Percentiles rank a stretch among this genome's conserved stretches.
Conservation (phyloP, 2,888 invertebrate species). For the Zele albiditarsus region DNA sequence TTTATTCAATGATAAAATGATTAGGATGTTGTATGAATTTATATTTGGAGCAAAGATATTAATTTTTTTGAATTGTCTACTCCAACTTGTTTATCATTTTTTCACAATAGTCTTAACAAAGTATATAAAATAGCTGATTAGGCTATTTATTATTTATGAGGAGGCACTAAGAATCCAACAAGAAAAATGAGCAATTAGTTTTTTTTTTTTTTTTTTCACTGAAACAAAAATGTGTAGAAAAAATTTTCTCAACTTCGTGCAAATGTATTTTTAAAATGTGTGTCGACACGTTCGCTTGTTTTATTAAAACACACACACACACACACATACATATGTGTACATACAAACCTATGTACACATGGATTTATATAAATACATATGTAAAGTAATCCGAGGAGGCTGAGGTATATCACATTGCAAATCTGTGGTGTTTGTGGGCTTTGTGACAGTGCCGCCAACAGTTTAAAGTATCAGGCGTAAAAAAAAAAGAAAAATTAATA, state of each 20-base stretch:
- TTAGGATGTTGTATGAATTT: too few relatives aligned
- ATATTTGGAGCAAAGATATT: too few relatives aligned
- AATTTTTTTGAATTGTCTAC: too few relatives aligned
- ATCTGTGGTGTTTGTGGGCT: conserved; percentile 52
- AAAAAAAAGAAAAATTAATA: conserved; percentile 29
- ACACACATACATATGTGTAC: background rate
- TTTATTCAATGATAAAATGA: too few relatives aligned
- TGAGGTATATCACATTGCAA: conserved; percentile 61
- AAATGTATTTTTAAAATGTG: conserved; percentile 65
- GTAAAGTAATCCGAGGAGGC: conserved; percentile 65
- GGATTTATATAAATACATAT: conserved; percentile 60
- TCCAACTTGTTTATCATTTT: too few relatives aligned
- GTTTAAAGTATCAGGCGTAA: background rate
- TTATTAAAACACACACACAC: background rate
- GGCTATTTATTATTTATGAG: too few relatives aligned
- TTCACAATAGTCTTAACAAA: too few relatives aligned
- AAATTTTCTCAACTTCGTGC: conserved; percentile 43
- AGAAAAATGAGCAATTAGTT: too few relatives aligned
- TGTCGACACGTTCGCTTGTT: background rate
- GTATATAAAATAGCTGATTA: too few relatives aligned
- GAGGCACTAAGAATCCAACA: too few relatives aligned
- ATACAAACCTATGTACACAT: conserved; percentile 7
- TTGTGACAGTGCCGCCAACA: conserved; percentile 68
- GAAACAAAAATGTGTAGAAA: too few relatives aligned
- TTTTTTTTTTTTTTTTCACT: too few relatives aligned